Conservation (phyloP, 2,113 vertebrate genomes). For the Nerophis lumbriciformis region DNA sequence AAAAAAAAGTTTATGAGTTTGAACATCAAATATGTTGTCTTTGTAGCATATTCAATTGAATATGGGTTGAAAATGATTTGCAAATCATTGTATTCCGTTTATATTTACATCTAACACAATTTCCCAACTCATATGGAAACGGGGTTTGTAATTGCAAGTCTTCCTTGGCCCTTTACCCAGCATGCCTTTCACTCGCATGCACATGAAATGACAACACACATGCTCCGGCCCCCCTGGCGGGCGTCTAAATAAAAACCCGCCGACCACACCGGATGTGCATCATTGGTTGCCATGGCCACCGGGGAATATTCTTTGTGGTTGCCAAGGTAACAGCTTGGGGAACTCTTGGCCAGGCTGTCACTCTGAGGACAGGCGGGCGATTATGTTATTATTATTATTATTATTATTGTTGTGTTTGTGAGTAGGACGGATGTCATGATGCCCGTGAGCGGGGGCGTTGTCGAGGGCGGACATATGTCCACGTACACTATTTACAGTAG, state of each 20-base stretch:
- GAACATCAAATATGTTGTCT: too few species aligned
- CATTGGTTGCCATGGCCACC: conserved; percentile 73
- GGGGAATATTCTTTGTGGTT: conserved; percentile 66
- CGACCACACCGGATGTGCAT: conserved; percentile 68
- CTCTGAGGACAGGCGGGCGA: conserved; percentile 31
- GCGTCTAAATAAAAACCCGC: conserved; percentile 66
- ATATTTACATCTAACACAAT: too few species aligned
- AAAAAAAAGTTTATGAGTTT: too few species aligned
- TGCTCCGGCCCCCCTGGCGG: conserved; percentile 32
- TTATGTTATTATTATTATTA: conserved; percentile 24
- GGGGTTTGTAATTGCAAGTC: too few species aligned
- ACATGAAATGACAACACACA: conserved; percentile 39
- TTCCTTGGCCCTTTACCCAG: background rate
- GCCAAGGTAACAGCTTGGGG: conserved; percentile 72
- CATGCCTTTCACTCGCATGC: conserved; percentile 9
- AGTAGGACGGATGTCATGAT: conserved; percentile 11
- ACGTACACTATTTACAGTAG: background rate
- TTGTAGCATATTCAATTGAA: too few species aligned
- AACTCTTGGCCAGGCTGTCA: conserved; percentile 60
- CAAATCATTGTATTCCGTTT: too few species aligned
- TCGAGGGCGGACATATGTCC: background rate
- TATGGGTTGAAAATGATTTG: too few species aligned
- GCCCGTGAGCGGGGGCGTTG: conserved; percentile 13
- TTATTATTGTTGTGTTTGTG: background rate
- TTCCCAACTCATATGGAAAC: too few species aligned